Percentiles rank a stretch among this genome's conserved stretches.
These are phyloP conservation scores for Epizoanthus illoricatus DNA, from an alignment of 92 coral and sea anemone species.

Conservation along the genomic window DNA sequence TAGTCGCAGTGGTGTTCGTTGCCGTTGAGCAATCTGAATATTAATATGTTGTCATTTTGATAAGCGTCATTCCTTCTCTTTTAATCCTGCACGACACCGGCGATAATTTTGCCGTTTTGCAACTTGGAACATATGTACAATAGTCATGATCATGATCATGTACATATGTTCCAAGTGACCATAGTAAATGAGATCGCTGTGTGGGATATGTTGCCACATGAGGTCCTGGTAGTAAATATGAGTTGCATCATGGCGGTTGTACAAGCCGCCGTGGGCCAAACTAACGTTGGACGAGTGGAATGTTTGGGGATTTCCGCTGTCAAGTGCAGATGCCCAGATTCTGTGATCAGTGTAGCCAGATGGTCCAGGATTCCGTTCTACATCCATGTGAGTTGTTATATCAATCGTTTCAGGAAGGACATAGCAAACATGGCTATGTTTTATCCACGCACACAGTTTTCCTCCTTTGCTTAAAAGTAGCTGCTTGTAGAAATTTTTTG, in stretches of 20 bases:
- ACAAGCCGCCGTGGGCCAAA: not conserved
- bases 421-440: too few species aligned
- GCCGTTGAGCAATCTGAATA: too few species aligned
- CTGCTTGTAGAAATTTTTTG: not conserved
- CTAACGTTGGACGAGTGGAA: not conserved
- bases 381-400: too few species aligned
- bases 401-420: too few species aligned
- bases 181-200: not conserved
- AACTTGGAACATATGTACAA: not conserved
- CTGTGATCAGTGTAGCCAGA: not conserved
- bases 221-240: not conserved
- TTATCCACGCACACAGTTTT: too few species aligned
- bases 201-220: not conserved
- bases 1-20: too few species aligned
- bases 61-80: not conserved
- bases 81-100: not conserved
- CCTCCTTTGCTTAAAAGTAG: not conserved
- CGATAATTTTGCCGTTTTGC: not conserved
- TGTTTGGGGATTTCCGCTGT: not conserved
- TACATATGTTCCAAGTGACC: not conserved
- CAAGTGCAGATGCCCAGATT: too few species aligned
- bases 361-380: not conserved
- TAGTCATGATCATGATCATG: not conserved
- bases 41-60: too few species aligned
- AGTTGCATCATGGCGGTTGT: not conserved